A percentile compares a stretch with the other conserved stretches of the same genome.
phyloP scores from a whole-genome alignment of 1,140 invertebrate genomes.

The Arctopsyche grandis region DNA sequence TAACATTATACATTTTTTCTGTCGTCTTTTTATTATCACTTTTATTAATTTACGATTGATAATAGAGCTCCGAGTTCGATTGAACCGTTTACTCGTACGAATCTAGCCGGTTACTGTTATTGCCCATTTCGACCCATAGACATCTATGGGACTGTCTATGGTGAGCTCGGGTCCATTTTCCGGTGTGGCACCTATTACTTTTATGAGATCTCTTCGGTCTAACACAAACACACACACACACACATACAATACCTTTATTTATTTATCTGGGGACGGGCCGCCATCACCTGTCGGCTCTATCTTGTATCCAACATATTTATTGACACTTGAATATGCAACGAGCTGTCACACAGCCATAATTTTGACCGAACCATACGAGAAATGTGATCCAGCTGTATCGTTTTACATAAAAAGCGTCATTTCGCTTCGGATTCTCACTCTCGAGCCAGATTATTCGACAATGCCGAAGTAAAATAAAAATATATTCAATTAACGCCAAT shows the following conservation, averaged over 20 bases:
- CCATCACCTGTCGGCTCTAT: constrained; percentile 48
- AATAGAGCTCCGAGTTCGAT: background rate
- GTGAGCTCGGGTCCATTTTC: no score
- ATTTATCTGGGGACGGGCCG: constrained; percentile 31
- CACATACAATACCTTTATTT: background rate
- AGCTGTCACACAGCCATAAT: constrained; percentile 43
- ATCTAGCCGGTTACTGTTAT: background rate
- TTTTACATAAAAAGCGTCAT: constrained; percentile 37
- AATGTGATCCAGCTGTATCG: constrained; percentile 37
- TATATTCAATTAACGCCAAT: no score
- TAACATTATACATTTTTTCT: background rate
- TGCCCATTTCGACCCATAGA: background rate
- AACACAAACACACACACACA: background rate
- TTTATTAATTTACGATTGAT: constrained; percentile 24
- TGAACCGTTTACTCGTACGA: no score
- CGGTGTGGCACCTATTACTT: background rate
- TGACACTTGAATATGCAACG: constrained; percentile 50
- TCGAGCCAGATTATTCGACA: background rate
- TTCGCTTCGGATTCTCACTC: background rate
- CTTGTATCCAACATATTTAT: constrained; percentile 52
- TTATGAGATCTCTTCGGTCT: background rate
- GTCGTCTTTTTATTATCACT: background rate
- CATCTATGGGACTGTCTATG: no score
- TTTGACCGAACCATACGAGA: constrained; percentile 34
- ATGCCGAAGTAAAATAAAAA: background rate